Conservation (phyloP, 2,113 vertebrate species). For the Coracopsis vasa region DNA sequence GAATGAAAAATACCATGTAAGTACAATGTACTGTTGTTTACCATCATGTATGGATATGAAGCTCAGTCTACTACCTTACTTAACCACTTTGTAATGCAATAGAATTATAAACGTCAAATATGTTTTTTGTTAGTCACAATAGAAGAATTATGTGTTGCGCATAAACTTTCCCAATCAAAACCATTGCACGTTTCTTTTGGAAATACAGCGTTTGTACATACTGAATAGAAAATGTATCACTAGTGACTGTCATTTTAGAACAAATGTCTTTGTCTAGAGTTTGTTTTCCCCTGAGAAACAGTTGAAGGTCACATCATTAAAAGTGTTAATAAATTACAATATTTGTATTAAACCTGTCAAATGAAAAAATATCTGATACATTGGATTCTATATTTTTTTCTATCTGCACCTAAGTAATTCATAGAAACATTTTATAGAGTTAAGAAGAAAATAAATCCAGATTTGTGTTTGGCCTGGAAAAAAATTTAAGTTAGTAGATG, state of each 20-base stretch:
- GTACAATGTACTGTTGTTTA: not conserved
- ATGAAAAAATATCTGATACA: slow-evolving; percentile 21
- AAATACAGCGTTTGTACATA: not conserved
- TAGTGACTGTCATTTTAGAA: slow-evolving; percentile 41
- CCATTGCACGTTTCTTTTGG: not conserved
- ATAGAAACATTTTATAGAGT: not conserved
- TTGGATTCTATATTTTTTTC: not conserved
- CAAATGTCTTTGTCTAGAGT: slow-evolving; percentile 42
- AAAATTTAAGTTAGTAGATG: not conserved
- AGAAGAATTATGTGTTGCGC: not conserved
- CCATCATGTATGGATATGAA: not conserved
- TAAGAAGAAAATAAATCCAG: not conserved
- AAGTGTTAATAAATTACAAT: slow-evolving; percentile 45
- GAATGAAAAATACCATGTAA: not conserved
- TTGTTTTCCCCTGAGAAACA: slow-evolving; percentile 14
- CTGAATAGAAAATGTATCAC: not conserved
- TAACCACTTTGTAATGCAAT: not conserved
- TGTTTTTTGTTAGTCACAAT: not conserved
- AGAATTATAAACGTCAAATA: not conserved
- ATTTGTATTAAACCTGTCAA: slow-evolving; percentile 63
- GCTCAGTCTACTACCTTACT: not conserved
- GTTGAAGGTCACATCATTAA: slow-evolving; percentile 56
- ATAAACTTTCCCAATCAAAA: not conserved
- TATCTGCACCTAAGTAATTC: not conserved
- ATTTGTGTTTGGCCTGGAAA: not conserved